Conservation (phyloP, 2,888 invertebrate species). For the Ophonus ardosiacus region DNA sequence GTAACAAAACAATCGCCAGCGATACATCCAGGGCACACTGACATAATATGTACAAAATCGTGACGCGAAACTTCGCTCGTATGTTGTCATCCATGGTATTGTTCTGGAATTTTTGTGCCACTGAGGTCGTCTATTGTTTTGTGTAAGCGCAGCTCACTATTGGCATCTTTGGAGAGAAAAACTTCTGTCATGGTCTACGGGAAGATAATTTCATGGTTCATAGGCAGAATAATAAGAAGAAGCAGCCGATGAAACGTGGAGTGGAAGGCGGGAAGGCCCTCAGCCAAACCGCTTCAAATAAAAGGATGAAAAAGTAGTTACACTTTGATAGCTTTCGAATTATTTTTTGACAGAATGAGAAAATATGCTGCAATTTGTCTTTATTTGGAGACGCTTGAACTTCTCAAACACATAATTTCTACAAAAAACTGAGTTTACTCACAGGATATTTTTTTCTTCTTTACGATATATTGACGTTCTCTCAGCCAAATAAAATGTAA, state of each 20-base stretch:
- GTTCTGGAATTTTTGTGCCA: conserved; percentile 54
- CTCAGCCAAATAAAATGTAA: too few species aligned
- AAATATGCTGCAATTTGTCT: conserved; percentile 29
- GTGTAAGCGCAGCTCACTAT: conserved; percentile 40
- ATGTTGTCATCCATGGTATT: conserved; percentile 60
- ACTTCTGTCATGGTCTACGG: conserved; percentile 56
- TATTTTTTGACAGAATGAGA: conserved; percentile 50
- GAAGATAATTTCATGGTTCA: conserved; percentile 63
- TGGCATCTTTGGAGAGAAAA: conserved; percentile 45
- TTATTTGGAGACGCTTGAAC: conserved; percentile 9
- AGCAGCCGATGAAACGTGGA: conserved; percentile 55
- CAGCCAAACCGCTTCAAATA: conserved; percentile 24
- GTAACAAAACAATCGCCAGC: conserved; percentile 40
- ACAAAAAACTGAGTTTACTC: background rate
- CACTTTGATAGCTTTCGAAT: conserved; percentile 58
- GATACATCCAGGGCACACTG: conserved; percentile 45
- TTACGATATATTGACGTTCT: too few species aligned
- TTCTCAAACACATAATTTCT: background rate
- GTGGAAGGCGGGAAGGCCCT: conserved; percentile 1
- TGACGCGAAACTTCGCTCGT: conserved; percentile 48
- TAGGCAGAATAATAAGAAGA: conserved; percentile 62
- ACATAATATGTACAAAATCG: conserved; percentile 60
- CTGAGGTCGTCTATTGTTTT: conserved; percentile 47
- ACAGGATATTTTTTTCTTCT: too few species aligned
- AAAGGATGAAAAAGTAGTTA: conserved; percentile 51